These are phyloP conservation scores for Dromius quadrimaculatus DNA, from an alignment of 2,888 invertebrate species.

Conservation along the genomic window DNA sequence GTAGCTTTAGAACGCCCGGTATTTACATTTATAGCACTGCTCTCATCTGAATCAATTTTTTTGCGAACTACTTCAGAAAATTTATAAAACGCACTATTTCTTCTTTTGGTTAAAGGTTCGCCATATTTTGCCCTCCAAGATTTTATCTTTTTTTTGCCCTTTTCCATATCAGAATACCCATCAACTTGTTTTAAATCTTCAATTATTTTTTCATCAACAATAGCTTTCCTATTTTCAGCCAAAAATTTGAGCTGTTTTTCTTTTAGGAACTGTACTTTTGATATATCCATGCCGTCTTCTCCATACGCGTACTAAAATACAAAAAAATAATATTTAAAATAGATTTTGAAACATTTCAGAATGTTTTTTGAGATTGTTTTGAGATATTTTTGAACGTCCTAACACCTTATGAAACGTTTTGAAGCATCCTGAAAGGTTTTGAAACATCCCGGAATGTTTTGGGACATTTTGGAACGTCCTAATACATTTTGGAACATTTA, in stretches of 20 bases:
- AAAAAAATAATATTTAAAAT: constrained; percentile 38
- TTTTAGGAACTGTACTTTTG: constrained; percentile 87
- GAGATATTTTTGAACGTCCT: no score
- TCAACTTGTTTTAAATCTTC: constrained; percentile 72
- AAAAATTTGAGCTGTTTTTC: constrained; percentile 83
- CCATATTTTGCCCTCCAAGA: constrained; percentile 75
- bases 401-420: no score
- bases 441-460: no score
- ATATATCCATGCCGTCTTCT: constrained; percentile 93
- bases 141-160: constrained; percentile 71
- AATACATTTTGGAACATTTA: no score
- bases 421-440: no score
- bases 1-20: constrained; percentile 73
- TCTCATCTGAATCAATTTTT: constrained; percentile 67
- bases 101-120: constrained; percentile 65
- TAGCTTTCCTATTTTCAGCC: constrained; percentile 80
- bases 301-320: constrained; percentile 94
- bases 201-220: constrained; percentile 72
- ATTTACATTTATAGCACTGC: constrained; percentile 66
- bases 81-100: constrained; percentile 71
- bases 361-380: no score
- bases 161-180: constrained; percentile 68
- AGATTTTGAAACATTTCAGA: no score
- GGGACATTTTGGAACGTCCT: no score
- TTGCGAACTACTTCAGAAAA: constrained; percentile 71